Conservation (phyloP, 2,113 vertebrate species). For the Halcyon malimbica region DNA sequence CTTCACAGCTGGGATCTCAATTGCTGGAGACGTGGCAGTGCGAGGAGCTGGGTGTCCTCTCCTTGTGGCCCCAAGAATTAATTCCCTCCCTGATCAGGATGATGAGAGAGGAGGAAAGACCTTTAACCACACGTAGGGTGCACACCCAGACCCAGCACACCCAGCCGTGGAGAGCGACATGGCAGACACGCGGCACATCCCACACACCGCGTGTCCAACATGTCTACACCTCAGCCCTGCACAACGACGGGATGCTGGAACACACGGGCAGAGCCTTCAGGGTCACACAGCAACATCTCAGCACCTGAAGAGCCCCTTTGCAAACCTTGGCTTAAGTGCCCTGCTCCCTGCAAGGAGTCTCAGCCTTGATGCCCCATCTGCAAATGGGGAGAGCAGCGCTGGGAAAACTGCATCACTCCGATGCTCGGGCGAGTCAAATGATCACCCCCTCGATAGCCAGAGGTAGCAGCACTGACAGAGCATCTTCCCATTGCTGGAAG, state of each 20-base stretch:
- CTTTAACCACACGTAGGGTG: fast-evolving
- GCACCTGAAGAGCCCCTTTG: neutral
- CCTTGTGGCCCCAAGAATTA: neutral
- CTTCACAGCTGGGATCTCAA: neutral
- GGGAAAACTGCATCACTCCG: fast-evolving
- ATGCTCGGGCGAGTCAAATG: fast-evolving
- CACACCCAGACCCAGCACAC: neutral
- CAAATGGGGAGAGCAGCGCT: fast-evolving
- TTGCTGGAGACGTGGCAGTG: neutral
- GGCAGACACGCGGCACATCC: neutral
- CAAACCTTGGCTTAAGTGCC: fast-evolving
- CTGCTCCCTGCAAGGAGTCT: neutral
- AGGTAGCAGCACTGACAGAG: neutral
- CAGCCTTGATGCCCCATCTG: fast-evolving
- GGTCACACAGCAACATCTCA: neutral
- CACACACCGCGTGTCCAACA: neutral
- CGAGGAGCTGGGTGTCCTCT: fast-evolving
- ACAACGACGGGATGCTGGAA: fast-evolving
- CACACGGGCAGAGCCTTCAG: neutral
- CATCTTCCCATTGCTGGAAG: neutral
- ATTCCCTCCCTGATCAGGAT: neutral
- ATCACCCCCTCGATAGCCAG: neutral
- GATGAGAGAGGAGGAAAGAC: neutral
- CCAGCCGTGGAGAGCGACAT: fast-evolving
- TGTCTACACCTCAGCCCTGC: fast-evolving